Conservation (phyloP, 2,113 vertebrate species). For the Ophiodon elongatus region DNA sequence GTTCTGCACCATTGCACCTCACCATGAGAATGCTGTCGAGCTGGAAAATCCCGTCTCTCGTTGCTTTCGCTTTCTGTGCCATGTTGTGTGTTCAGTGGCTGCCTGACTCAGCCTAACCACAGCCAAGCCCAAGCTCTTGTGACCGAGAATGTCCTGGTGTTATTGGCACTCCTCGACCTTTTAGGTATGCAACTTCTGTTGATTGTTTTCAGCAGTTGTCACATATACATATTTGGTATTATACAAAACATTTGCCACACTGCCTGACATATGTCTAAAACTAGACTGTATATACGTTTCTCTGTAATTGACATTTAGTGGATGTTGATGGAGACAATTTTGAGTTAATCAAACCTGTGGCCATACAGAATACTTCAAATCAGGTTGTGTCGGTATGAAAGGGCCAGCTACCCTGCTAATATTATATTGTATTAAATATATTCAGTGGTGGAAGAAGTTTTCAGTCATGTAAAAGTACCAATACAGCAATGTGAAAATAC, state of each 20-base stretch:
- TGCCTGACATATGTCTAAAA: background rate
- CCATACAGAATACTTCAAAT: background rate
- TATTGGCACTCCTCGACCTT: background rate
- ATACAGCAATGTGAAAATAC: background rate
- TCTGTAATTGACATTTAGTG: background rate
- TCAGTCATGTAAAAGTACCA: background rate
- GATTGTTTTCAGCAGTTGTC: background rate
- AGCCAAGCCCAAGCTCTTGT: slow-evolving; percentile 8
- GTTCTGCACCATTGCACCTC: slow-evolving; percentile 2
- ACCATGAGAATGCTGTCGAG: background rate
- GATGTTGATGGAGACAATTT: background rate
- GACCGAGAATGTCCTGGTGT: slow-evolving; percentile 21
- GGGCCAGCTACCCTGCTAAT: background rate
- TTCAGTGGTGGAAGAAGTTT: background rate
- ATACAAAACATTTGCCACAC: background rate
- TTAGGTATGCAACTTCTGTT: background rate
- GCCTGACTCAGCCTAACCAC: slow-evolving; percentile 27
- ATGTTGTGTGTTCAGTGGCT: background rate
- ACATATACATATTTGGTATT: background rate
- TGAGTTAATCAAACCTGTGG: background rate
- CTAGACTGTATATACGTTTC: background rate
- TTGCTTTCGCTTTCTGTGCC: slow-evolving; percentile 68
- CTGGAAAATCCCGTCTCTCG: slow-evolving; percentile 43
- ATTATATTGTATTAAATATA: too few relatives aligned
- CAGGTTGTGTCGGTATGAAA: background rate